phyloP scores from a whole-genome alignment of 2,797 vertebrate genomes.

The Myotis findleyi region DNA sequence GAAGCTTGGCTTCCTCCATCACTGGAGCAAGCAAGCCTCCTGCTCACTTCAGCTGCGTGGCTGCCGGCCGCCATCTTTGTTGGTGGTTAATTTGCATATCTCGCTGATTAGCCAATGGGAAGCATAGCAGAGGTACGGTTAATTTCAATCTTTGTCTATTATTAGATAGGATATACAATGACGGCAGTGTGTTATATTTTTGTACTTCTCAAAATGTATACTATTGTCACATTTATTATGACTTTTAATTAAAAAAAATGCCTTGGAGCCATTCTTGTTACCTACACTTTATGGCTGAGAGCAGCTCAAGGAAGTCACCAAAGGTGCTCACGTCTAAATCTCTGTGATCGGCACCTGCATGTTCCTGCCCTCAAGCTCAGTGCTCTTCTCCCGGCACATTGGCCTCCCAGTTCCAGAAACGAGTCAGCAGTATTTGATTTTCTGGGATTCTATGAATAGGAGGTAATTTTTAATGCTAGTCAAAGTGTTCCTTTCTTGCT shows the following conservation, averaged over 20 bases:
- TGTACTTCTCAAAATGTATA: background rate
- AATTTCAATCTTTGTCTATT: too few species aligned
- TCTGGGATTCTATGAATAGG: slow-evolving; percentile 23
- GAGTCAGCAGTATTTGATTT: background rate
- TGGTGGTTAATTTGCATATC: too few species aligned
- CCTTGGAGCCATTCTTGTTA: background rate
- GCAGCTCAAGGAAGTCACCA: background rate
- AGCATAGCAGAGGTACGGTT: too few species aligned
- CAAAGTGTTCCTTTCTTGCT: slow-evolving; percentile 5
- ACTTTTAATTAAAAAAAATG: background rate
- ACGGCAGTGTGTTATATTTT: background rate
- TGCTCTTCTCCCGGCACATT: background rate
- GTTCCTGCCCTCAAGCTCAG: background rate
- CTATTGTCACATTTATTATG: background rate
- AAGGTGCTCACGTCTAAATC: background rate
- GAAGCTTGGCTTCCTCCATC: too few species aligned
- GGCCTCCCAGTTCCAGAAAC: background rate
- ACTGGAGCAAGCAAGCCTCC: too few species aligned
- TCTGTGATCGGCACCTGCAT: background rate
- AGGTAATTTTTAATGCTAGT: slow-evolving; percentile 51
- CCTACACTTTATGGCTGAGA: background rate
- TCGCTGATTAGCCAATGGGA: too few species aligned
- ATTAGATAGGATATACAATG: background rate
- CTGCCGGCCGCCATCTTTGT: too few species aligned
- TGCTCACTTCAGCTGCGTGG: too few species aligned